Evolutionary conservation across 2,797 vertebrate species (phyloP), one percentile per base, ranked within the genome.

Genomic region (Sparidentex hasta): DNA sequence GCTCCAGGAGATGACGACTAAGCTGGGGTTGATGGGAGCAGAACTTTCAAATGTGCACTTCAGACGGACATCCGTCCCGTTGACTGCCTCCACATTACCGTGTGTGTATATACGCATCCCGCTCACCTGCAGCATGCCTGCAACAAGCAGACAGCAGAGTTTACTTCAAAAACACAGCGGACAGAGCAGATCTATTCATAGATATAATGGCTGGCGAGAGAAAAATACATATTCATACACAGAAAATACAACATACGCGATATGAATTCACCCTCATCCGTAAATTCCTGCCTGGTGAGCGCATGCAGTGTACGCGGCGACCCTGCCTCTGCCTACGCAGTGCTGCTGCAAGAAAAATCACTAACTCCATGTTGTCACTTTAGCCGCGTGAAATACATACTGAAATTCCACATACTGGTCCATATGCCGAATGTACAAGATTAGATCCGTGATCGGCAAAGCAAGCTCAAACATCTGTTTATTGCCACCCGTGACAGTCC

Each of bases 1-100:
- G 90, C 84, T 96, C 98, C 98, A 99, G 43, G 95, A 96, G 80
- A 98, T 94, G 0, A 93, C 81, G 0, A 97, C 50, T 0, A 63
- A 1, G 2, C 72, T 66, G 18, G 92, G 88, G 72, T 87, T 92
- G 68, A 97, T 81, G 0, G 95, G 78, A n/a, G 82, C 44, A 4
- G 90, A 94, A 81, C 94, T 97, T 54, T 95, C 91, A 52, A 98
- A 99, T n/a, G 96, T 97, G 91, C 98, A 99, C 91, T 95, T 98
- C 21, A 99, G 90, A 20, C 97, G 94, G 46, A 94, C 84, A 2
- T 98, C 96, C 0, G 97, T 98, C 71, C 98, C 98, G 0, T 99
- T 99, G 75, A 97, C 95, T 0, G 96, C 97, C 65, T 97, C 94
- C 85, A 98, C 69, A 2, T 94, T 90, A 20, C 86, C 92, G 0